Evolutionary conservation across 2,113 vertebrate species (phyloP).

Genomic region (Channa argus): DNA sequence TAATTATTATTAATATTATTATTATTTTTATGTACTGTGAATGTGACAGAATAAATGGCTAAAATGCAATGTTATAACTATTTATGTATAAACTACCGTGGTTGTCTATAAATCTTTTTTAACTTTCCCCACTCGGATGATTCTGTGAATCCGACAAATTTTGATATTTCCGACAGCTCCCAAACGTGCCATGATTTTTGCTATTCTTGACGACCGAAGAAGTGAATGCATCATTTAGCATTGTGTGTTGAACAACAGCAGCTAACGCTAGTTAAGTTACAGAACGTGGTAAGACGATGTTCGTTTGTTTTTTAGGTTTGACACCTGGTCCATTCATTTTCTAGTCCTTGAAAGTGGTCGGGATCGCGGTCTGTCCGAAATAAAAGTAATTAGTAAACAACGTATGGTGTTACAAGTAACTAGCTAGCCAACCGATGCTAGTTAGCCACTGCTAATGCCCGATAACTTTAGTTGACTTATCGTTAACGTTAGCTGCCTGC

Average conservation of each 20-base stretch:
- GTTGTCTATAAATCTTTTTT: too few relatives aligned
- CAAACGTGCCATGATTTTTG: conserved; percentile 7
- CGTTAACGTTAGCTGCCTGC: neutral
- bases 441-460: neutral
- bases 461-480: neutral
- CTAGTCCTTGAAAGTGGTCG: neutral
- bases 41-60: too few relatives aligned
- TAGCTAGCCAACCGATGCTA: conserved; percentile 26
- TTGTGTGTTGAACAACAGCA: neutral
- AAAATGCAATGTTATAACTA: too few relatives aligned
- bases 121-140: too few relatives aligned
- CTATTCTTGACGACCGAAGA: conserved; percentile 26
- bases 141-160: accelerated
- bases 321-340: neutral
- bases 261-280: neutral
- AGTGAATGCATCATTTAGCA: conserved; percentile 1
- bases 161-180: neutral
- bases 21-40: too few relatives aligned
- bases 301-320: neutral
- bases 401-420: neutral
- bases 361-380: neutral
- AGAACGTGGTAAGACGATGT: conserved; percentile 11
- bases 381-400: neutral
- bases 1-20: too few relatives aligned
- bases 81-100: too few relatives aligned